These are phyloP conservation scores for Archaeoteleia sp. DNA, from an alignment of 2,888 invertebrate genomes.

Conservation along the genomic window DNA sequence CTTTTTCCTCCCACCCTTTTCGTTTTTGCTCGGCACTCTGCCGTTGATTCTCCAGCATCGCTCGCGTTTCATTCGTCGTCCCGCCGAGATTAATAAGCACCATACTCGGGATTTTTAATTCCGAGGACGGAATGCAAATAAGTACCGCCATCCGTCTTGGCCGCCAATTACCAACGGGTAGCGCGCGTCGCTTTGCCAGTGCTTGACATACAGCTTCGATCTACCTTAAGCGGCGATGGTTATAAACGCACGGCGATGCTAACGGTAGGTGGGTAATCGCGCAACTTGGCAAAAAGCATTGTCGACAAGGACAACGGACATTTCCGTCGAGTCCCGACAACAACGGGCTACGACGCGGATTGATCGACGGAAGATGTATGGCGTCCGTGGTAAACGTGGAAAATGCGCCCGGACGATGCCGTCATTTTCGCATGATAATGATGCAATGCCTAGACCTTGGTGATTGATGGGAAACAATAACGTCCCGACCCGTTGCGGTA, in stretches of 20 bases:
- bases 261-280: constrained; percentile 19
- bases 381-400: background rate
- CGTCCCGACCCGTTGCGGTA: constrained; percentile 26
- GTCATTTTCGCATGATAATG: too few species aligned
- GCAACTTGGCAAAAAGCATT: constrained; percentile 28
- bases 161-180: constrained; percentile 68
- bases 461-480: constrained; percentile 49
- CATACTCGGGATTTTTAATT: constrained; percentile 72
- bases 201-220: constrained; percentile 25
- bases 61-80: constrained; percentile 22
- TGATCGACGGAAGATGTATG: too few species aligned
- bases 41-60: constrained; percentile 4
- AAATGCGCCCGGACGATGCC: too few species aligned
- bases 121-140: constrained; percentile 71
- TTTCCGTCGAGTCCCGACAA: constrained; percentile 3
- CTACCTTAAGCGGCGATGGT: constrained; percentile 40
- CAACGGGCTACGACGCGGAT: constrained; percentile 12
- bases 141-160: constrained; percentile 72
- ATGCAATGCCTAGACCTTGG: constrained; percentile 32
- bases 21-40: constrained; percentile 40
- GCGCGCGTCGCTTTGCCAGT: constrained; percentile 31
- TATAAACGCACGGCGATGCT: constrained; percentile 20
- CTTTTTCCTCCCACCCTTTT: constrained; percentile 38
- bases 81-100: constrained; percentile 70
- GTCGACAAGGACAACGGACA: constrained; percentile 26